A percentile compares a stretch with the other conserved stretches of the same genome.
phyloP scores from a whole-genome alignment of 2,797 vertebrate species.

The Lepus townsendii region DNA sequence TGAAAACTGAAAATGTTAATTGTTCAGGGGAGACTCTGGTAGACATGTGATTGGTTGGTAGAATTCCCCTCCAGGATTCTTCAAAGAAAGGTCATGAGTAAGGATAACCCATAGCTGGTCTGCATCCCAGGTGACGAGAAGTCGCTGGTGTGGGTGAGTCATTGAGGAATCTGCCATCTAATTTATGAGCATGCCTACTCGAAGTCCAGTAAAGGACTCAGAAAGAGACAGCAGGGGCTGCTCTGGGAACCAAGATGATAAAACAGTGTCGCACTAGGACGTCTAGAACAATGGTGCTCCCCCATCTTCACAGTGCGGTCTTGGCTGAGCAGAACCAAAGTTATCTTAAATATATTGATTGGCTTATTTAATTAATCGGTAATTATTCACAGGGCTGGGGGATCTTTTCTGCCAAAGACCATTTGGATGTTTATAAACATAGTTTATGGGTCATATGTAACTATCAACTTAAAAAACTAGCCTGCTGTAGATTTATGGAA shows the following conservation, averaged over 20 bases:
- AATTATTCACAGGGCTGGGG: background rate
- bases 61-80: background rate
- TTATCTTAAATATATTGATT: background rate
- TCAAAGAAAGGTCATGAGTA: background rate
- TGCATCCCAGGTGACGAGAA: slow-evolving; percentile 5
- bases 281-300: background rate
- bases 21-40: background rate
- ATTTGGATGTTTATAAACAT: no score
- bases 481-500: no score
- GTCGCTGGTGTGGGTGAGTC: background rate
- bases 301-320: background rate
- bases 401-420: no score
- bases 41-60: background rate
- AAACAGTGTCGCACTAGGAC: background rate
- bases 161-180: background rate
- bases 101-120: background rate
- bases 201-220: background rate
- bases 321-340: background rate
- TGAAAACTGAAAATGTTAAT: slow-evolving; percentile 1
- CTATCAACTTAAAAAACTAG: no score
- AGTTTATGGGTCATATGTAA: no score
- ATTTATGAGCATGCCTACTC: background rate
- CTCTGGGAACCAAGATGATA: background rate
- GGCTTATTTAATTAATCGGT: background rate
- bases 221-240: background rate